These are phyloP conservation scores for Parascotia fuliginaria DNA, from an alignment of 2,888 invertebrate genomes.

Conservation along the genomic window DNA sequence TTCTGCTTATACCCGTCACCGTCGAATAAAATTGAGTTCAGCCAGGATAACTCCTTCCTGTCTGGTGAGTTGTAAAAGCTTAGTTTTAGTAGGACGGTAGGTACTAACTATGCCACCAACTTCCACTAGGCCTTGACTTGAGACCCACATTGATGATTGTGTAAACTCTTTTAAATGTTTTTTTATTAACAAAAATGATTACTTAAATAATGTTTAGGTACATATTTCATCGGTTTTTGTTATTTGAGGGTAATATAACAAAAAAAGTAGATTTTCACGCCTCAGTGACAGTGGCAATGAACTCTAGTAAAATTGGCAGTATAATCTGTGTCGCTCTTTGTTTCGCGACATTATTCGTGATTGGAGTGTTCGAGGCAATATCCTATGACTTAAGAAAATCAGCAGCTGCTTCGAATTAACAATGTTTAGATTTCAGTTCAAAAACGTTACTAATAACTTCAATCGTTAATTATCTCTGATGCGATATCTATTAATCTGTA, in stretches of 20 bases:
- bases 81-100: too few relatives aligned
- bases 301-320: slow-evolving; percentile 24
- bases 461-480: too few relatives aligned
- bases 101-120: too few relatives aligned
- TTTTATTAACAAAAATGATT: not conserved
- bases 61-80: too few relatives aligned
- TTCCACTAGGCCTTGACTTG: too few relatives aligned
- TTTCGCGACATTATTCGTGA: not conserved
- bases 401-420: not conserved
- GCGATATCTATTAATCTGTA: too few relatives aligned
- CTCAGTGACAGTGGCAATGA: slow-evolving; percentile 44
- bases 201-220: not conserved
- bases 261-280: slow-evolving; percentile 26
- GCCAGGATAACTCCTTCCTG: too few relatives aligned
- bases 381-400: not conserved
- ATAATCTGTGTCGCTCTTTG: slow-evolving; percentile 23
- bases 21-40: too few relatives aligned
- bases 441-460: not conserved
- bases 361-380: not conserved
- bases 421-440: not conserved
- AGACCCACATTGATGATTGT: too few relatives aligned
- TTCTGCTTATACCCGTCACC: too few relatives aligned
- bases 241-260: not conserved
- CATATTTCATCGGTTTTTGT: not conserved
- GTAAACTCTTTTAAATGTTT: too few relatives aligned